These are phyloP conservation scores for Drosophila melanocephala DNA, from an alignment of 2,888 invertebrate species.

Conservation along the genomic window DNA sequence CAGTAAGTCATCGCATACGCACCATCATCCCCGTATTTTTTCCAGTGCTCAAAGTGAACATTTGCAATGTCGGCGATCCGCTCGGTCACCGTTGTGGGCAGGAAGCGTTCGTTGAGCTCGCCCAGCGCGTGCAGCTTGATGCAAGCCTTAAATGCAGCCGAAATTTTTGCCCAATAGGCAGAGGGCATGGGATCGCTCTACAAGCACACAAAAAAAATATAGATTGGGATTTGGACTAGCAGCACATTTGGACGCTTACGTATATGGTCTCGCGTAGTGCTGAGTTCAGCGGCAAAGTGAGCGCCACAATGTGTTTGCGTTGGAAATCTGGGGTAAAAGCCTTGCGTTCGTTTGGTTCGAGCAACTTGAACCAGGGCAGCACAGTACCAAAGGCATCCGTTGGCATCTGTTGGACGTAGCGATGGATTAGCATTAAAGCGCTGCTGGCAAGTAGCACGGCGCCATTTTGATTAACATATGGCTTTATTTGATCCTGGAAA, in stretches of 20 bases:
- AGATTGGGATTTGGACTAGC: neutral
- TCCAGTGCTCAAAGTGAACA: conserved; percentile 89
- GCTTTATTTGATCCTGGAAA: conserved; percentile 85
- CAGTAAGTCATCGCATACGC: conserved; percentile 16
- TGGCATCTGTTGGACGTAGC: conserved; percentile 92
- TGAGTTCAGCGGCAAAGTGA: conserved; percentile 92
- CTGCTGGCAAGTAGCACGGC: conserved; percentile 69
- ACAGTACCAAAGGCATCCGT: conserved; percentile 91
- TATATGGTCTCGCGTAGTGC: conserved; percentile 89
- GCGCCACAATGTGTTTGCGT: conserved; percentile 76
- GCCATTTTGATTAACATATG: conserved; percentile 73
- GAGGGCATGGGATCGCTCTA: conserved; percentile 88
- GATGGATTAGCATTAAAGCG: conserved; percentile 87
- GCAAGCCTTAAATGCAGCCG: conserved; percentile 93
- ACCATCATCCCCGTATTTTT: conserved; percentile 76
- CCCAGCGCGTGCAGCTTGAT: conserved; percentile 89
- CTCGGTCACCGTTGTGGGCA: conserved; percentile 87
- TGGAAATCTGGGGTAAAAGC: neutral
- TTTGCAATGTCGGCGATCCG: conserved; percentile 81
- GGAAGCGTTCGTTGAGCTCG: conserved; percentile 90
- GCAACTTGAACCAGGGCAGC: conserved; percentile 86
- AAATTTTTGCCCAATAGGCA: conserved; percentile 90
- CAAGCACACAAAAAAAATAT: conserved; percentile 36
- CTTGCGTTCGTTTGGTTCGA: conserved; percentile 13
- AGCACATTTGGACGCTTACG: conserved; percentile 86